Conservation (phyloP, 1,140 invertebrate species). For the Neodiprion fabricii region DNA sequence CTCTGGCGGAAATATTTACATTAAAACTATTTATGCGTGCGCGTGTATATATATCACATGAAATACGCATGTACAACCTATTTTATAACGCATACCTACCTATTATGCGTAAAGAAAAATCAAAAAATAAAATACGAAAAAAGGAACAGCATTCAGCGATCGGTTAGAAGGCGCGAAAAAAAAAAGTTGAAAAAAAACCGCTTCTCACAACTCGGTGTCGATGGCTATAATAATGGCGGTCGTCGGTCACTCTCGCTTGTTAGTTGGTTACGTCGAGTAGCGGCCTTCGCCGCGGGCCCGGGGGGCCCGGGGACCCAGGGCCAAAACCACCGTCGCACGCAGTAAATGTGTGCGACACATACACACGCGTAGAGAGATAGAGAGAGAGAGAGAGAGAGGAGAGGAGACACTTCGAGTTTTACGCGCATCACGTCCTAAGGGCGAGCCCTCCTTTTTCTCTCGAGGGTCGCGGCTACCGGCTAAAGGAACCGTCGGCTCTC, state of each 20-base stretch:
- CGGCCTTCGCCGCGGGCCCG: conserved; percentile 46
- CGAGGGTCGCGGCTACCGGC: too few relatives aligned
- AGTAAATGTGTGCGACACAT: background rate
- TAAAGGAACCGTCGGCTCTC: too few relatives aligned
- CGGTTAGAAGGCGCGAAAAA: background rate
- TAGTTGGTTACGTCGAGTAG: conserved; percentile 21
- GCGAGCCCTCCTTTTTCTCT: conserved; percentile 32
- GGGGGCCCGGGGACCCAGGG: conserved; percentile 49
- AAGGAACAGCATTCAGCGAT: background rate
- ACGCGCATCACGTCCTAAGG: conserved; percentile 32
- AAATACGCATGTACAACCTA: too few relatives aligned
- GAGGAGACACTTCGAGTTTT: conserved; percentile 13
- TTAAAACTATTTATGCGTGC: too few relatives aligned
- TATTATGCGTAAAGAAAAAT: background rate
- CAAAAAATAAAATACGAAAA: background rate
- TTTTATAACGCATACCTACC: too few relatives aligned
- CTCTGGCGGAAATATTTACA: too few relatives aligned
- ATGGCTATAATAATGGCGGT: too few relatives aligned
- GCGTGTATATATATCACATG: too few relatives aligned
- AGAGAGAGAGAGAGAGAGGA: background rate
- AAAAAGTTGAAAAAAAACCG: background rate
- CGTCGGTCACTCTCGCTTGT: background rate
- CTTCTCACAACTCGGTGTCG: too few relatives aligned
- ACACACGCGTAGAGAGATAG: too few relatives aligned
- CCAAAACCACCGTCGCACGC: conserved; percentile 39